Evolutionary conservation across 2,113 vertebrate genomes (phyloP).

Genomic region (Anser cygnoides): DNA sequence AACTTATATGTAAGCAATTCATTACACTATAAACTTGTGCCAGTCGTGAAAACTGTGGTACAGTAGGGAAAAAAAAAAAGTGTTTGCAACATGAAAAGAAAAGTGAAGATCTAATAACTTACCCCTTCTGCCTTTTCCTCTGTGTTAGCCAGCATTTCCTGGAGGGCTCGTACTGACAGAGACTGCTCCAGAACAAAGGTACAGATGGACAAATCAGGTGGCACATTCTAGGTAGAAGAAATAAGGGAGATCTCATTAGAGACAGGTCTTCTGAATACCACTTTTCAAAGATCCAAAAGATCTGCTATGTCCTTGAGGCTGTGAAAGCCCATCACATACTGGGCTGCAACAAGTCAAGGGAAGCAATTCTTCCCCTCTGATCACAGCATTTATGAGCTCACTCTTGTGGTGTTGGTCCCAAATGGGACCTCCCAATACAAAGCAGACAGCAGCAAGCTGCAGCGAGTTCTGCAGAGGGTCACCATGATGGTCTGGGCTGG

Average conservation of each 20-base stretch:
- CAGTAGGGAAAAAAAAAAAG: not conserved
- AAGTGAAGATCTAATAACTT: slow-evolving; percentile 66
- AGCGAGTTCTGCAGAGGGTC: not conserved
- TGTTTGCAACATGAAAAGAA: not conserved
- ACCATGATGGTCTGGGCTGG: not conserved
- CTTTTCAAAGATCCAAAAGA: not conserved
- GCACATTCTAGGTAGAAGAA: slow-evolving; percentile 89
- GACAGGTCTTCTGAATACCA: not conserved
- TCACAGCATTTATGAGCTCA: not conserved
- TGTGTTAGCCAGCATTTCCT: slow-evolving; percentile 96
- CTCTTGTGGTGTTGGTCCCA: too few relatives aligned
- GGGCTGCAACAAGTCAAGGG: not conserved
- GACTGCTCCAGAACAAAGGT: slow-evolving; percentile 98
- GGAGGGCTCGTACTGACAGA: slow-evolving; percentile 91
- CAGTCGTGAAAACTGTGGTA: not conserved
- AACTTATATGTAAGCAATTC: not conserved
- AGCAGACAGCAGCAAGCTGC: not conserved
- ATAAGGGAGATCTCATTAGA: not conserved
- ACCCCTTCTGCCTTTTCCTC: slow-evolving; percentile 93
- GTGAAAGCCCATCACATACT: not conserved
- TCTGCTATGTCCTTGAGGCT: not conserved
- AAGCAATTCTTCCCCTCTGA: not conserved
- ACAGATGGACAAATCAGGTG: slow-evolving; percentile 96
- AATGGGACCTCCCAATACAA: not conserved
- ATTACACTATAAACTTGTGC: not conserved